phyloP scores from a whole-genome alignment of 2,113 vertebrate genomes.

The Anolis carolinensis region DNA sequence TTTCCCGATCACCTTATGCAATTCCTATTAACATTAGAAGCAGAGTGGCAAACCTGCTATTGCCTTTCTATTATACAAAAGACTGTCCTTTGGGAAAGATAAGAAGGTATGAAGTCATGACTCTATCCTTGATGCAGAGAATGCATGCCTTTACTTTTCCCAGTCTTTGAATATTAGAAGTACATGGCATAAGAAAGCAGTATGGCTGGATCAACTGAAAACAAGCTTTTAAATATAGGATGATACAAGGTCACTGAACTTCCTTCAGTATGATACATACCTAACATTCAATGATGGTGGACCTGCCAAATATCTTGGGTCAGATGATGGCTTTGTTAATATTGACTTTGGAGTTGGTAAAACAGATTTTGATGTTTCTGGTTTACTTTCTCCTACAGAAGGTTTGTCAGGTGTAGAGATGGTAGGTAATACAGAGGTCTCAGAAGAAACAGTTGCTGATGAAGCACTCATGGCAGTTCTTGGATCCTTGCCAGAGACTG shows the following conservation, averaged over 20 bases:
- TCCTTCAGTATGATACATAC: conserved; percentile 68
- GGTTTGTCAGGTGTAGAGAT: conserved; percentile 50
- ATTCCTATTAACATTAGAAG: background rate
- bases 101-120: background rate
- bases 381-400: conserved; percentile 55
- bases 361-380: conserved; percentile 56
- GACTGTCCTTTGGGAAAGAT: background rate
- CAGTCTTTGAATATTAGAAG: no score
- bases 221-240: background rate
- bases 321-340: conserved; percentile 84
- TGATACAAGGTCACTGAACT: background rate
- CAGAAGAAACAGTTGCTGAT: conserved; percentile 20
- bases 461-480: conserved; percentile 82
- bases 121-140: background rate
- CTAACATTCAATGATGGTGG: conserved; percentile 74
- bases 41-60: background rate
- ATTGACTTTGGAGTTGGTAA: conserved; percentile 86
- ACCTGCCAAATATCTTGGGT: conserved; percentile 78
- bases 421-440: background rate
- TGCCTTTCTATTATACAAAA: background rate
- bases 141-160: background rate
- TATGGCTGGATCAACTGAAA: background rate
- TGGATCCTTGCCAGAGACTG: conserved; percentile 88
- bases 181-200: background rate
- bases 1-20: background rate